Evolutionary conservation across 2,113 vertebrate genomes (phyloP), one percentile per base, ranked within the genome.

Genomic region (Symphodus melops): DNA sequence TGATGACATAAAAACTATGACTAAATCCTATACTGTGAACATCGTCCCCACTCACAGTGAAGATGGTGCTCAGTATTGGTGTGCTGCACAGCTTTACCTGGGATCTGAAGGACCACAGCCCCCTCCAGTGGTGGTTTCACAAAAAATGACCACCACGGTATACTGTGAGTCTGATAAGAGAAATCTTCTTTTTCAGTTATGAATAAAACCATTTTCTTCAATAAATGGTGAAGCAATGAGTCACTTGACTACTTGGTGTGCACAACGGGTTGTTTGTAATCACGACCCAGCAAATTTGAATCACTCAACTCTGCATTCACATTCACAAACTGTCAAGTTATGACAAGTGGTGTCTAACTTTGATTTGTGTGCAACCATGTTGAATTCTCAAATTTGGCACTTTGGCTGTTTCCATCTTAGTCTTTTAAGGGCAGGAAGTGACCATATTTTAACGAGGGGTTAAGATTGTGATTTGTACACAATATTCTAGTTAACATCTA

Each of bases 141-240:
- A 55, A 7, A 44, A 0, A 0, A 1, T 89, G 75, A 70, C 0
- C 0, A 2, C 62, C 8, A 23, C 2, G 0, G 80, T 92, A 5
- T 0, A 51, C 70, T 92, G 92, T 92, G 67, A 88, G 87, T 92
- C 16, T 39, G 16, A 19, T 21, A 20, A 14, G n/a, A 42, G 5
- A 48, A 19, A 17, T 48, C 46, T 48, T 8, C 14, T 7, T 9
- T 58, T 37, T 9, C 28, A 8, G 36, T 21, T 39, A n/a, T n/a
- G 12, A n/a, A 17, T 17, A 39, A 20, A 60, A 17, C 6, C 19
- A 14, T 5, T 44, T 44, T 41, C 39, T 41, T 41, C 1, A 41
- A 48, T 48, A 7, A 48, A 1, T 28, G 6, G 7, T 19, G 12
- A 19, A 20, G 62, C 17, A 20, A 49, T 64, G 7, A 1, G 12